Conservation (phyloP, 2,113 vertebrate species). For the Pelmatolapia mariae region DNA sequence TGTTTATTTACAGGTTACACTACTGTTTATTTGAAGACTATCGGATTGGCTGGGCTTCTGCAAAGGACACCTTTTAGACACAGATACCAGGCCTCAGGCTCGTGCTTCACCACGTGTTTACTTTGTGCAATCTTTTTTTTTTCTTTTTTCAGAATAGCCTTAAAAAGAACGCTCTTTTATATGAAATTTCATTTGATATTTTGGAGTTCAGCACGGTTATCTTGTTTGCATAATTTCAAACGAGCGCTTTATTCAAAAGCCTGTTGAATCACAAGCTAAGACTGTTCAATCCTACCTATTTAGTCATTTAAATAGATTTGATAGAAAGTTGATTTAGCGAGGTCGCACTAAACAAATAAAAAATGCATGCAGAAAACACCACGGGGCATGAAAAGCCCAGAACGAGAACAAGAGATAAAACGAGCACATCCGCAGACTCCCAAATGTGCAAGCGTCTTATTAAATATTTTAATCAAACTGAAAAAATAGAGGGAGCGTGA, state of each 20-base stretch:
- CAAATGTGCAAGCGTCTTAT: not conserved
- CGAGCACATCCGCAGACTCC: not conserved
- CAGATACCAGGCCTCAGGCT: conserved; percentile 3
- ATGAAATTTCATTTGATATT: not conserved
- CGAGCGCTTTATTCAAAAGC: not conserved
- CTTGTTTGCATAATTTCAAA: not conserved
- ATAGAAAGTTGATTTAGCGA: not conserved
- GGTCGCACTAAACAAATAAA: not conserved
- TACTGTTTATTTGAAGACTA: conserved; percentile 66
- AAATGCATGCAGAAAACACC: not conserved
- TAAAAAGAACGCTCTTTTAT: not conserved
- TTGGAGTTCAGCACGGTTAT: not conserved
- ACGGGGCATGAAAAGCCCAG: not conserved
- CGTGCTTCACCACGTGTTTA: not conserved
- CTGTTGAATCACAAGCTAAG: not conserved
- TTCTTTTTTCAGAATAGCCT: not conserved
- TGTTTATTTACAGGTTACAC: conserved; percentile 72
- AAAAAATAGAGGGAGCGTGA: not conserved
- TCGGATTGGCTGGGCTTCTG: conserved; percentile 50
- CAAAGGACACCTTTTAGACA: conserved; percentile 52
- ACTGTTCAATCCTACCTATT: not conserved
- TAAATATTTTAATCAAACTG: not conserved
- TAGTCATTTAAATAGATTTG: not conserved
- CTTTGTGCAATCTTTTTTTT: not conserved
- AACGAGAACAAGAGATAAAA: not conserved